Conservation (phyloP, 2,113 vertebrate genomes). For the Nannospalax galili region DNA sequence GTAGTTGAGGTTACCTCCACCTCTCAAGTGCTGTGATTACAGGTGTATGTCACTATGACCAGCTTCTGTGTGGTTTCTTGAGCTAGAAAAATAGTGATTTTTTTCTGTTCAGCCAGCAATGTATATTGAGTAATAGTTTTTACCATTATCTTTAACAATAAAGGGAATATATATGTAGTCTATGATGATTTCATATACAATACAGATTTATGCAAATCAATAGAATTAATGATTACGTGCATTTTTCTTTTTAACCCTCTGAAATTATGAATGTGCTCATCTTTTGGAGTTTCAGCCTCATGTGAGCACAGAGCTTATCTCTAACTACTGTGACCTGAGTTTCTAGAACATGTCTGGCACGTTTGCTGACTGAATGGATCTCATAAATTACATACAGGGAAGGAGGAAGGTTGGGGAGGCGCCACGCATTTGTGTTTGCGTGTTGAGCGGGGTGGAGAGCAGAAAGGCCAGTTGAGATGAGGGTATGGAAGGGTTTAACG, state of each 20-base stretch:
- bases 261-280: conserved; percentile 24
- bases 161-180: background rate
- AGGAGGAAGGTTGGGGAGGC: too few species aligned
- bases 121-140: conserved; percentile 43
- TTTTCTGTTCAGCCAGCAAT: background rate
- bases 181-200: conserved; percentile 14
- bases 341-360: background rate
- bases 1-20: background rate
- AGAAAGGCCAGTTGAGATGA: background rate
- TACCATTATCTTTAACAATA: conserved; percentile 37
- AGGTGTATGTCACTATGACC: background rate
- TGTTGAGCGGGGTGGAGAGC: background rate
- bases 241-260: background rate
- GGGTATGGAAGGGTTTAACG: background rate
- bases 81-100: conserved; percentile 18
- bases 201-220: background rate
- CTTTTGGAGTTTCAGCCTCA: conserved; percentile 23
- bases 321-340: background rate
- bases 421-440: background rate
- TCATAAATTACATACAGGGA: background rate
- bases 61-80: background rate
- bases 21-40: background rate
- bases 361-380: conserved; percentile 15
- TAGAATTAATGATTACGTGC: background rate
- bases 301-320: background rate